phyloP scores from a whole-genome alignment of 2,797 vertebrate species.

The Mus minutoides region DNA sequence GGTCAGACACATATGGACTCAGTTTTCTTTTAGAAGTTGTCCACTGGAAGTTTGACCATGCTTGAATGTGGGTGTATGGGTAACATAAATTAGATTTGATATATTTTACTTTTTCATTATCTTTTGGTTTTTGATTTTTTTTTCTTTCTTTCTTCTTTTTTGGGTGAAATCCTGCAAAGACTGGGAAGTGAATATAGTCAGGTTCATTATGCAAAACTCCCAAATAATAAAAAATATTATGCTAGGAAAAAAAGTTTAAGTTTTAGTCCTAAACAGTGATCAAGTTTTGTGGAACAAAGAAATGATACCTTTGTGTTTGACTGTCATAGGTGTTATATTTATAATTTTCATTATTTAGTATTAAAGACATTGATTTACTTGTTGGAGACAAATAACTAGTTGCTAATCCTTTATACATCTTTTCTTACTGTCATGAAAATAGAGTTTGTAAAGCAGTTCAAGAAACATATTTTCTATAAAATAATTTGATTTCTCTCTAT shows the following conservation, averaged over 20 bases:
- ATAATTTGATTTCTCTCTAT: not conserved
- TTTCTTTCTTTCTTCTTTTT: not conserved
- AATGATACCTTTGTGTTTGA: not conserved
- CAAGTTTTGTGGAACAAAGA: not conserved
- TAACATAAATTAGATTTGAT: not conserved
- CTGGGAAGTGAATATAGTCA: not conserved
- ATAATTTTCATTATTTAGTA: not conserved
- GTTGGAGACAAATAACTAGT: not conserved
- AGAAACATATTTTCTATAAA: not conserved
- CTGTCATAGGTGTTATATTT: not conserved
- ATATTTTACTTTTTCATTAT: not conserved
- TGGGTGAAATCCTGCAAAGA: not conserved
- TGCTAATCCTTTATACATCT: slow-evolving; percentile 15
- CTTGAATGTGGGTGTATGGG: not conserved
- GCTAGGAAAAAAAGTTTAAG: not conserved
- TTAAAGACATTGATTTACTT: not conserved
- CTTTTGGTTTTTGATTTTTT: not conserved
- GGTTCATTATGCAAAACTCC: not conserved
- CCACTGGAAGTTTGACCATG: not conserved
- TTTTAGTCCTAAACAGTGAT: not conserved
- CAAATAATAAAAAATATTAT: not conserved
- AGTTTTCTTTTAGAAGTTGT: not conserved
- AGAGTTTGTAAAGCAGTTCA: not conserved
- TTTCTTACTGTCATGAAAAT: not conserved
- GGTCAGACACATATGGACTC: not conserved